Conservation (phyloP, 2,888 invertebrate genomes). For the Lingula anatina region DNA sequence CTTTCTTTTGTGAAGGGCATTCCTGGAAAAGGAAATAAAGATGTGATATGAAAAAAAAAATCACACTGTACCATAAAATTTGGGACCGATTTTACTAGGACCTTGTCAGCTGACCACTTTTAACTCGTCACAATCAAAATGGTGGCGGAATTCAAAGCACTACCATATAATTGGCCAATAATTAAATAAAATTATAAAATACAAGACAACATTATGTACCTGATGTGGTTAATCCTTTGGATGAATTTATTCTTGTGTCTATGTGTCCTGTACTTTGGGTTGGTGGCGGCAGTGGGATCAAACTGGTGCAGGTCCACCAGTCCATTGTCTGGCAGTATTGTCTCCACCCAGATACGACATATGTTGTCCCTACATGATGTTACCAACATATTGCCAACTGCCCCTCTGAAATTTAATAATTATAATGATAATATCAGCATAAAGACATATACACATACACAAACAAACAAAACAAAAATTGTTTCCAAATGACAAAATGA, state of each 20-base stretch:
- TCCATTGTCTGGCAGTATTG: constrained; percentile 92
- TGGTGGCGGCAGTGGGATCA: constrained; percentile 57
- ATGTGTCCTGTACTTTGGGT: constrained; percentile 72
- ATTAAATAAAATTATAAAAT: no score
- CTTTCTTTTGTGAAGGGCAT: constrained; percentile 37
- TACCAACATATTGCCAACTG: constrained; percentile 94
- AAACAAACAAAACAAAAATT: no score
- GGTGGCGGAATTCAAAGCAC: no score
- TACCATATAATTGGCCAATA: no score
- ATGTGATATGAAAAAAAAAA: not conserved
- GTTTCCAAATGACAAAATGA: no score
- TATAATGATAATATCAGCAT: no score
- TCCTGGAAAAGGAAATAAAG: constrained; percentile 17
- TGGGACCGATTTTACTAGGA: no score
- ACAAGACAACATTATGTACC: no score
- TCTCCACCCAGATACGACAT: constrained; percentile 98
- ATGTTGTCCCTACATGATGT: constrained; percentile 98
- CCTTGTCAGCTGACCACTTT: no score
- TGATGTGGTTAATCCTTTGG: constrained; percentile 95
- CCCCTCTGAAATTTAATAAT: constrained; percentile 65
- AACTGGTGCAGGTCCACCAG: constrained; percentile 56
- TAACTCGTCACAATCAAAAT: no score
- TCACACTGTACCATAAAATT: no score
- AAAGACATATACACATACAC: no score
- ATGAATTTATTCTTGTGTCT: constrained; percentile 93